These are phyloP conservation scores for Cecidostiba fungosa DNA, from an alignment of 2,888 invertebrate genomes.

Conservation along the genomic window DNA sequence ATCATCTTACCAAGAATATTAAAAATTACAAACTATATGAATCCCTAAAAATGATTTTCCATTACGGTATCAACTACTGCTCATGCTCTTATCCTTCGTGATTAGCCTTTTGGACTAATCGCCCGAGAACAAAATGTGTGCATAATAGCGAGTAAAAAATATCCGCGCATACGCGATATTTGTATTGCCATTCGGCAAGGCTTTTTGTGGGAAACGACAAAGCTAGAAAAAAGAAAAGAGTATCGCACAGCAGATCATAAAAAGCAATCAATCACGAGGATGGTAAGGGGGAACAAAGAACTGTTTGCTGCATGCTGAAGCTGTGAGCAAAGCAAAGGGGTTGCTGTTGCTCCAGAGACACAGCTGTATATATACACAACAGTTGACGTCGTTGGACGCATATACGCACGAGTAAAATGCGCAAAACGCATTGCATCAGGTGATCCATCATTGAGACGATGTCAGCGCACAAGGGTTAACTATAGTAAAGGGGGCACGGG, in stretches of 20 bases:
- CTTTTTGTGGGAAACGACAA: background rate
- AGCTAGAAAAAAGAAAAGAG: conserved; percentile 9
- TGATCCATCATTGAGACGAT: conserved; percentile 73
- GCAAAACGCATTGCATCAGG: conserved; percentile 69
- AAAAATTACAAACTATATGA: background rate
- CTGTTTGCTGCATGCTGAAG: background rate
- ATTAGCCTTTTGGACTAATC: conserved; percentile 16
- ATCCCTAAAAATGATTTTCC: background rate
- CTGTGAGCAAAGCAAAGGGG: background rate
- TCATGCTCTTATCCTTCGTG: background rate
- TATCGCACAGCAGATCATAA: conserved; percentile 33
- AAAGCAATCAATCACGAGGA: conserved; percentile 68
- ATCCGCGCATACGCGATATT: background rate
- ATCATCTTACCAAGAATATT: too few relatives aligned
- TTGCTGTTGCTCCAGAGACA: conserved; percentile 1
- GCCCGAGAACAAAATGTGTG: background rate
- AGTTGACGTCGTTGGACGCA: conserved; percentile 16
- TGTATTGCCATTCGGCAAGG: background rate
- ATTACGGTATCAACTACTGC: background rate
- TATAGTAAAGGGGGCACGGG: conserved; percentile 67
- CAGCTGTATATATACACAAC: background rate
- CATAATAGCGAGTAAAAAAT: background rate
- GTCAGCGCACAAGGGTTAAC: conserved; percentile 71
- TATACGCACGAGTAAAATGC: conserved; percentile 65
- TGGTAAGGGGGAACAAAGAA: conserved; percentile 27